Conservation (phyloP, 2,113 vertebrate genomes). For the Amia ocellicauda region DNA sequence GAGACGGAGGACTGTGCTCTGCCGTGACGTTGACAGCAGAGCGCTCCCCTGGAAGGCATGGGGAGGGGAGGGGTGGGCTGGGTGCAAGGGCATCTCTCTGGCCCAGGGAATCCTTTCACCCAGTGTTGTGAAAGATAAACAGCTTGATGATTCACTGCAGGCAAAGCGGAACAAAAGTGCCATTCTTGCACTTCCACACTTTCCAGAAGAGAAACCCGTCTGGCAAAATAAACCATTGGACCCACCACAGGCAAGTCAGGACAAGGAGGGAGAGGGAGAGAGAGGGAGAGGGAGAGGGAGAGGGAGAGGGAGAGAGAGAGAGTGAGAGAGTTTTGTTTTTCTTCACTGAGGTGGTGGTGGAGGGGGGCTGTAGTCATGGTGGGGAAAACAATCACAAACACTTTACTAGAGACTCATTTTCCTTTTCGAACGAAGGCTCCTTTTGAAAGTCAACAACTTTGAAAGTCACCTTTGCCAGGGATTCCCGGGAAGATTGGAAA, state of each 20-base stretch:
- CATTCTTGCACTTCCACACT: background rate
- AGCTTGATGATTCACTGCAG: background rate
- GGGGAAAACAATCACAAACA: too few relatives aligned
- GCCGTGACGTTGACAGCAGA: background rate
- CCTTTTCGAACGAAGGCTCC: background rate
- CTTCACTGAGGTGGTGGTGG: background rate
- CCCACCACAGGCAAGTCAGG: constrained; percentile 7
- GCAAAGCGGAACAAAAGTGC: background rate
- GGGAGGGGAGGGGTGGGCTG: too few relatives aligned
- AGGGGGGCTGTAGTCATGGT: background rate
- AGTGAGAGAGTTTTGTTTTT: background rate
- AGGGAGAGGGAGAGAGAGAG: background rate
- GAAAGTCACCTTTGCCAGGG: background rate
- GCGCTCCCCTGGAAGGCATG: background rate
- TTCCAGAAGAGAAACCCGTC: background rate
- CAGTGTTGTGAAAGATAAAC: background rate
- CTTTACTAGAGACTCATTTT: background rate
- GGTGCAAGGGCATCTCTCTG: background rate
- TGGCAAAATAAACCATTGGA: background rate
- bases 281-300: background rate
- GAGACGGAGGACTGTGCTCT: background rate
- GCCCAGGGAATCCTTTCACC: constrained; percentile 1
- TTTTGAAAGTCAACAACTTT: background rate
- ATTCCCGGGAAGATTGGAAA: background rate
- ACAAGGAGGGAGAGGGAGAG: background rate